Conservation (phyloP, 2,113 vertebrate species). For the Cebidichthys violaceus region DNA sequence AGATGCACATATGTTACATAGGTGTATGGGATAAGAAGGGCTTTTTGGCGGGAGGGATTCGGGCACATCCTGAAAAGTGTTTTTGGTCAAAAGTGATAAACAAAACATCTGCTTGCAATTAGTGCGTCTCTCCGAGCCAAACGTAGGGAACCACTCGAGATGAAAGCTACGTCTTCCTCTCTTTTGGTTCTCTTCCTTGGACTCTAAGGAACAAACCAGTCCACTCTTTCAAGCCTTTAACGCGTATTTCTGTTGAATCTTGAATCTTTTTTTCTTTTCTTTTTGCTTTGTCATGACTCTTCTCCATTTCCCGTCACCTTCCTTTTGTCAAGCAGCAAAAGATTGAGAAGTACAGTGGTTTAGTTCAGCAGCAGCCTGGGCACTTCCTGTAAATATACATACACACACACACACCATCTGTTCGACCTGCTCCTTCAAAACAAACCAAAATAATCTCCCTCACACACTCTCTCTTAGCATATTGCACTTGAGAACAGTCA, state of each 20-base stretch:
- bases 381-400: slow-evolving; percentile 43
- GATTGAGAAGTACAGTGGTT: slow-evolving; percentile 1
- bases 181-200: not conserved
- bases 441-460: slow-evolving; percentile 66
- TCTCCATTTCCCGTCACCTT: not conserved
- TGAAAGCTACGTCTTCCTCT: not conserved
- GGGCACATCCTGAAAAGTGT: not conserved
- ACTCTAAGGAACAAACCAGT: not conserved
- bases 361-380: slow-evolving; percentile 16
- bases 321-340: slow-evolving; percentile 1
- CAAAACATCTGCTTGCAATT: slow-evolving; percentile 50
- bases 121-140: slow-evolving; percentile 21
- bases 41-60: not conserved
- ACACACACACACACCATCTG: slow-evolving; percentile 47
- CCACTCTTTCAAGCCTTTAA: not conserved
- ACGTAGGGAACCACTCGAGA: slow-evolving; percentile 11
- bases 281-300: not conserved
- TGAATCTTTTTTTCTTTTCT: not conserved
- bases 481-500: slow-evolving; percentile 69
- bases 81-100: slow-evolving; percentile 43
- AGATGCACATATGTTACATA: slow-evolving; percentile 24
- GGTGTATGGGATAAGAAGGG: slow-evolving; percentile 10
- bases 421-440: slow-evolving; percentile 45
- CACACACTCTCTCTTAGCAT: slow-evolving; percentile 60
- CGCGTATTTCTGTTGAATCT: not conserved